Base-by-base conservation (phyloP, 2,113 vertebrate species). In the Octodon degus region DNA sequence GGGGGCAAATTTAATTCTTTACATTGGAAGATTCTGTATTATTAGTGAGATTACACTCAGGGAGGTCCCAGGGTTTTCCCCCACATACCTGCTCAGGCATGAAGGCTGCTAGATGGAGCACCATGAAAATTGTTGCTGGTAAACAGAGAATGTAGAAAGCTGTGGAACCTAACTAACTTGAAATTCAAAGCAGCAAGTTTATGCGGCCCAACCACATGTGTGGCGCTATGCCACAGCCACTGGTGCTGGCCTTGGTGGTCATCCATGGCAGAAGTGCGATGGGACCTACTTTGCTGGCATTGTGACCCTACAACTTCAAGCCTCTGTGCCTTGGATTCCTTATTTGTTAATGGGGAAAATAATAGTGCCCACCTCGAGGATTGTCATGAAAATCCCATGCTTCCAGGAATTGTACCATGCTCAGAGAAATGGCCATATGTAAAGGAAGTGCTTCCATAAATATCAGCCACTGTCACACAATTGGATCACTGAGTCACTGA, bases 181-280 rank as follows among this genome's bases (percentile, higher is more conserved):
- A 55, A 1, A 7, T n/a, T 40, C 7, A 43, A 13, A 13, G 17
- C 27, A 53, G 82, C 30, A 27, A 9, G 0, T 8, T 55, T 10
- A 0, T 1, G 24, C 65, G 85, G 40, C 20, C 17, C 25, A n/a
- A 6, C 40, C 3, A 7, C 5, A 0, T 0, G 12, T n/a, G 8
- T 0, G 17, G 62, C 10, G 1, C 32, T 24, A 67, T 0, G 16
- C 62, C 62, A 50, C 8, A 30, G 6, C 37, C 17, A 30, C 24
- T 20, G 2, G 0, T 11, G 0, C 16, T 25, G 22, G 30, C 13
- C 1, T 25, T 0, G 30, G 14, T 7, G 20, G 67, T 47, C 55
- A 3, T 7, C 65, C 63, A 9, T 2, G 20, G 55, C 6, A 55
- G 4, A 43, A 65, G 17, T 40, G 24, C 4, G 14, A 34, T 12